Conservation (phyloP, 2,888 invertebrate species). For the Noctua janthina region DNA sequence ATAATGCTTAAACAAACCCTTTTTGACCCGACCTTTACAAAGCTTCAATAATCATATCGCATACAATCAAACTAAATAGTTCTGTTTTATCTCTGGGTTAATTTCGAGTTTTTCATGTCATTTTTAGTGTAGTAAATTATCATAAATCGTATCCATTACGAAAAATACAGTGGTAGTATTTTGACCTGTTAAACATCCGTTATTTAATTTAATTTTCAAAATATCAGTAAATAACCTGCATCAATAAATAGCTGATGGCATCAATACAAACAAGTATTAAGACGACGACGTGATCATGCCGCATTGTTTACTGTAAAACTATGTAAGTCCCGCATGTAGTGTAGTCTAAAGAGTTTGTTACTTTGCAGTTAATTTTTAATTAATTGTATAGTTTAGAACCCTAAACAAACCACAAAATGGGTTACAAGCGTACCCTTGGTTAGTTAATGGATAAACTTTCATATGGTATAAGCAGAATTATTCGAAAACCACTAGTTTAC, state of each 20-base stretch:
- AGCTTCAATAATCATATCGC: not conserved
- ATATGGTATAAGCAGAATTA: not conserved
- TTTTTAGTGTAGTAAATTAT: not conserved
- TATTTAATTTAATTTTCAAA: not conserved
- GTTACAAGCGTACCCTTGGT: not conserved
- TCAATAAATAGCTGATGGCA: not conserved
- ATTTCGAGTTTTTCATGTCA: not conserved
- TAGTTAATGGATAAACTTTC: slow-evolving; percentile 2
- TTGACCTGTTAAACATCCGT: not conserved
- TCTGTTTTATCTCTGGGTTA: not conserved
- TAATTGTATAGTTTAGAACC: slow-evolving; percentile 3
- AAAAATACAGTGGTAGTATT: not conserved
- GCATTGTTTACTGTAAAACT: not conserved
- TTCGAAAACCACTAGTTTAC: not conserved
- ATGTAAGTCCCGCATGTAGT: not conserved
- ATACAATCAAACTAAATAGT: slow-evolving; percentile 8
- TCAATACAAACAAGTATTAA: not conserved
- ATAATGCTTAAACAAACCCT: slow-evolving; percentile 2
- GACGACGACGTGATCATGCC: too few species aligned
- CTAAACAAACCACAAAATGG: slow-evolving; percentile 19
- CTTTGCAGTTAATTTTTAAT: slow-evolving; percentile 5
- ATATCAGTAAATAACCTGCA: not conserved
- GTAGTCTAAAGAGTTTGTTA: slow-evolving; percentile 3
- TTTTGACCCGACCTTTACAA: slow-evolving; percentile 2
- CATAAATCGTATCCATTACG: not conserved